Base-by-base conservation (phyloP, 2,888 invertebrate species). In the Perdita meconis region DNA sequence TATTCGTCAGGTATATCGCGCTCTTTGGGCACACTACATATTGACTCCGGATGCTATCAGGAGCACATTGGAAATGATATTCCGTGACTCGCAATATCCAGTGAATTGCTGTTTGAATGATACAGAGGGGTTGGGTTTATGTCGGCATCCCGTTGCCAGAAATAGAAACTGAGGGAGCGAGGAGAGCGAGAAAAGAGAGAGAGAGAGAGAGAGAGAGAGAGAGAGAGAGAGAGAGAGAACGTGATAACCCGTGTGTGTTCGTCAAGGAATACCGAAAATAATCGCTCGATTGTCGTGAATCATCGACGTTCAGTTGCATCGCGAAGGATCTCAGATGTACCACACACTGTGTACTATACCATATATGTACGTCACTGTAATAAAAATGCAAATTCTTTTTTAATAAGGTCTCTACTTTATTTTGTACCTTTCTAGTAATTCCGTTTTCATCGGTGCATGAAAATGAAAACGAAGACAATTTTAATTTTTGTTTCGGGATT, bases 361-460 rank as follows among this genome's bases (percentile, higher is more conserved):
- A 88, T 81, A 83, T 80, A 86, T 82, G 82, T 88, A 88, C 78
- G 80, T 87, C 87, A 88, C 88, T 89, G 85, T 89, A 89, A 89
- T 89, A 89, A 89, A 89, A 86, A 88, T 85, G 88, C 87, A 87
- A 89, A 81, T 87, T 84, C 85, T 86, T 89, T 89, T 87, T 75
- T 84, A 86, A 79, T n/a, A n/a, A n/a, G n/a, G n/a, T n/a, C n/a
- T 53, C 60, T 0, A 12, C 1, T 10, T 13, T 57, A n/a, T 57
- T 13, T 57, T 30, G 30, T 30, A 6, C 6, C 30, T 30, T 6
- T 6, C n/a, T n/a, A n/a, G n/a, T n/a, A n/a, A 30, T 30, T 30
- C 6, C 30, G n/a, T n/a, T n/a, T 30, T 30, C 30, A 30, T 6
- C 6, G 6, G 6, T 30, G 30, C 2, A 30, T 30, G 6, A 30